Base-by-base conservation (phyloP, 1,140 invertebrate species). In the Zelostemma sp. region DNA sequence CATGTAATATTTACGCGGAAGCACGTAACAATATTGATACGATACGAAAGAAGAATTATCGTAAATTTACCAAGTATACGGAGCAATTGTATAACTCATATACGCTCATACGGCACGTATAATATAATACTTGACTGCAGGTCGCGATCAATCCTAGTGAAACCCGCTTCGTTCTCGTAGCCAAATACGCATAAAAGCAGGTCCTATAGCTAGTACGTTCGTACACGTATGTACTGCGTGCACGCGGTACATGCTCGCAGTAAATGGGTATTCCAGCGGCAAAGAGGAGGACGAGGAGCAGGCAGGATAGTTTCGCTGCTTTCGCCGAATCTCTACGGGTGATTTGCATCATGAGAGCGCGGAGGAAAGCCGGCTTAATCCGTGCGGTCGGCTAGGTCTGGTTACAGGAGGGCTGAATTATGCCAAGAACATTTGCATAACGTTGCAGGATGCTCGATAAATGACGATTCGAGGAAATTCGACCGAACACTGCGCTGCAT, bases 391-490 rank as follows among this genome's bases (percentile, higher is more conserved):
- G 72, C 68, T 65, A 46, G 65, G 61, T 73, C 68, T 70, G 72
- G 66, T 64, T 67, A 62, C 66, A 68, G 43, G 63, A 68, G 68
- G 55, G 64, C 68, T 80, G 78, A 80, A 76, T 80, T 80, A 80
- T 75, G 75, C 73, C 69, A 67, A 63, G 65, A 69, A 72, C 59
- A 80, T 80, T 80, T 80, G 77, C 77, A 80, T 80, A 80, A 78
- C 77, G 75, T 73, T 76, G 72, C 75, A 62, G 68, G 63, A 59
- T 63, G 65, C 67, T 59, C 77, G 73, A 80, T 80, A 77, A 80
- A 80, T 78, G 79, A 77, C 76, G 78, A 80, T 80, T 79, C 77
- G 73, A 70, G 79, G 69, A 80, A 77, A 80, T 77, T 79, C 74
- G 69, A 65, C 69, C 62, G 48, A 61, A 35, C 55, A 46, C 33